These are phyloP conservation scores for Columba janthina DNA, from an alignment of 2,113 vertebrate genomes.

Conservation along the genomic window DNA sequence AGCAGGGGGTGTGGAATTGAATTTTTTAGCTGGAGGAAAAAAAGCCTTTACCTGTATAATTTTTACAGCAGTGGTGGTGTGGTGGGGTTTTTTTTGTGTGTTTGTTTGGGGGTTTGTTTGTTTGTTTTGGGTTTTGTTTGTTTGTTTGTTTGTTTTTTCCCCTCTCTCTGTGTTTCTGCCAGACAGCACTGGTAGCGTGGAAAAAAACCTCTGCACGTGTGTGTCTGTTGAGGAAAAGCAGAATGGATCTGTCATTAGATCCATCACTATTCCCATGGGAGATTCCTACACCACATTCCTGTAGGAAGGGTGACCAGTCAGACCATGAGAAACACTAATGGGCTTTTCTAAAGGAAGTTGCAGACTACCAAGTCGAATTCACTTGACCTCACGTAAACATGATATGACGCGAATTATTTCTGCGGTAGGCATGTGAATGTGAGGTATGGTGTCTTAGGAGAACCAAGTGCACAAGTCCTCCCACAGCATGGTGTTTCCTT, in stretches of 20 bases:
- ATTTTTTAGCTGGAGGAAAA: not conserved
- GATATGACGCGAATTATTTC: not conserved
- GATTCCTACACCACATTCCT: not conserved
- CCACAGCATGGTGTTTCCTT: not conserved
- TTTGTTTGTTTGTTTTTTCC: not conserved
- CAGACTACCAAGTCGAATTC: not conserved
- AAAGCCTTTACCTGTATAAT: not conserved
- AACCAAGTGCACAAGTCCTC: not conserved
- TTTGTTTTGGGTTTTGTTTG: too few relatives aligned
- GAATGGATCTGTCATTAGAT: not conserved
- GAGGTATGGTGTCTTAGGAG: not conserved
- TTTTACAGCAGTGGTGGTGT: not conserved
- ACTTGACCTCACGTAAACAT: not conserved
- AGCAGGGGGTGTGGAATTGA: fast-evolving
- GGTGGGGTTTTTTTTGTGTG: too few relatives aligned
- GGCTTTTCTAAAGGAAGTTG: not conserved
- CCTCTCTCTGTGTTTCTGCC: not conserved
- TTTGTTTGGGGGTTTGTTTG: too few relatives aligned
- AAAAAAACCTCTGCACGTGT: not conserved
- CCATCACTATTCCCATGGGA: not conserved
- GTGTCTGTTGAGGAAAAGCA: not conserved
- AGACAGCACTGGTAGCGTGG: not conserved
- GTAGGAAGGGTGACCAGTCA: not conserved
- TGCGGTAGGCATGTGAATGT: not conserved
- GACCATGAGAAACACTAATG: not conserved